A percentile compares a stretch with the other conserved stretches of the same genome.
Conservation (phyloP, 2,797 vertebrate genomes). For the Aphelocoma californica region DNA sequence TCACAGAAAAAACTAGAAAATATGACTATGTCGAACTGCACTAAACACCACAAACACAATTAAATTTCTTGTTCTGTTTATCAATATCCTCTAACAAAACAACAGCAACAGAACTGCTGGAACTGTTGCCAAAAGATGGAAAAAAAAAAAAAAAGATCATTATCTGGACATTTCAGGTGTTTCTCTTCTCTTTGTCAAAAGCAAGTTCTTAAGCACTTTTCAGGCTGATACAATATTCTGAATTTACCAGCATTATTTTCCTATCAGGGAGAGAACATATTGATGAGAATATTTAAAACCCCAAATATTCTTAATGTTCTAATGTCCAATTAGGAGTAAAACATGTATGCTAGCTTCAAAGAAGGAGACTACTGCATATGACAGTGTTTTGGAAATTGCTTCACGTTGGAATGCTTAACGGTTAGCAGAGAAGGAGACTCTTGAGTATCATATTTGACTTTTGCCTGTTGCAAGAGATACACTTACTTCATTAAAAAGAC, state of each 20-base stretch:
- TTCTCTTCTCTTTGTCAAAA: background rate
- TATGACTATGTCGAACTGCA: background rate
- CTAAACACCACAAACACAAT: background rate
- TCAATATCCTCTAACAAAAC: background rate
- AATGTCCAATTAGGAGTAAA: background rate
- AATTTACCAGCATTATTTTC: background rate
- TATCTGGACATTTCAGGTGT: background rate
- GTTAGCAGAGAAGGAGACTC: background rate
- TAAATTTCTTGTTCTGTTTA: background rate
- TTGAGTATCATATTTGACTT: background rate
- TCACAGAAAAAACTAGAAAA: background rate
- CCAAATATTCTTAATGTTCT: background rate
- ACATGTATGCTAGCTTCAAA: background rate
- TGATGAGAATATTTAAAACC: slow-evolving; percentile 5
- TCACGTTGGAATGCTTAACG: background rate
- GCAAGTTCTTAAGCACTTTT: background rate
- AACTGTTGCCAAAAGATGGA: background rate
- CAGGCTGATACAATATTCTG: background rate
- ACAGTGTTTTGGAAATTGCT: background rate
- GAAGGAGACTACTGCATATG: background rate
- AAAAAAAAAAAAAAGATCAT: background rate
- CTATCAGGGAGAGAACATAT: background rate
- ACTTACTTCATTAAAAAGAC: background rate
- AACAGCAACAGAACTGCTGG: background rate
- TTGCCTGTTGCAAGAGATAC: background rate